Base-by-base conservation (phyloP, 2,113 vertebrate genomes). In the Eonycteris spelaea region DNA sequence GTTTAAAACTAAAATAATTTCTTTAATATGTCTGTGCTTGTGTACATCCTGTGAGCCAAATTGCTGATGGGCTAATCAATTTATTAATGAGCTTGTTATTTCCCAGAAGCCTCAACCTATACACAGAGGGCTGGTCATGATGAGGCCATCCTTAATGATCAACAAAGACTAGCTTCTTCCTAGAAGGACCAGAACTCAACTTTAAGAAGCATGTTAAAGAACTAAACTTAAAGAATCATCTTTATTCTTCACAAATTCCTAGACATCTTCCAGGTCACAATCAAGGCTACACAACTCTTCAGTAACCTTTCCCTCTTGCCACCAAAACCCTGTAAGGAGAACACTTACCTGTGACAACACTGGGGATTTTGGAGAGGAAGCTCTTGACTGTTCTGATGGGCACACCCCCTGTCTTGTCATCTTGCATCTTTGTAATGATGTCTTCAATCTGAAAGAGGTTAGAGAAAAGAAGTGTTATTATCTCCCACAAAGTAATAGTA, bases 311-410 rank as follows among this genome's bases (percentile, higher is more conserved):
- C 13, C 55, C 84, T 63, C n/a, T 1, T 6, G 53, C 3, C 15
- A 96, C 7, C 40, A 77, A 14, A 3, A 59, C 19, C 30, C 61
- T 94, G 5, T 22, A 51, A 90, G 11, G 1, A 2, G 7, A 0
- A 40, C 33, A 40, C 98, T 98, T 98, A 99, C 99, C 99, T 19
- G 99, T 99, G 90, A 99, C 99, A 1, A 99, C 99, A 40, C 99
- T 99, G 97, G 99, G 99, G 97, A 99, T 99, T 98, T 99, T 99
- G 93, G 99, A 99, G 97, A 99, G 99, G 98, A 99, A 99, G 98
- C 99, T 99, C 98, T 99, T 99, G 97, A 99, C 99, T 9, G 99
- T 99, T 86, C 99, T 99, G 97, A 99, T 99, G 79, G 99, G 98
- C 63, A 99, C 99, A 14, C 99, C 99, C 24, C 99, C 99, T 3